Evolutionary conservation across 2,888 invertebrate species (phyloP).

Genomic region (Caenorhabditis virilis): DNA sequence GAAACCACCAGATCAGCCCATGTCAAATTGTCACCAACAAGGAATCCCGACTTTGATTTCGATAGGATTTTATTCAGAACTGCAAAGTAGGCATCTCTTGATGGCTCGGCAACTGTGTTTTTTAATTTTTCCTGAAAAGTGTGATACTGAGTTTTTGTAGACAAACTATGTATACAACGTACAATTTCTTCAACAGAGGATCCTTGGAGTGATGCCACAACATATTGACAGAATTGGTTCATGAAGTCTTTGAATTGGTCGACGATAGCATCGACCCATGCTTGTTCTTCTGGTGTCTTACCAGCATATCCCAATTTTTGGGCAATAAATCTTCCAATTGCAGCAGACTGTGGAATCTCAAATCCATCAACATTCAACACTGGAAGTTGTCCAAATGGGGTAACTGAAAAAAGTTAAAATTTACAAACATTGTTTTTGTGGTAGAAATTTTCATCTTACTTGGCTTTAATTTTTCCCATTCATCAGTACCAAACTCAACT

Average conservation of each 20-base stretch:
- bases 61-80: slow-evolving; percentile 20
- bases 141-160: background rate
- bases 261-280: slow-evolving; percentile 40
- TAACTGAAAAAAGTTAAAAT: slow-evolving; percentile 4
- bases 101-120: slow-evolving; percentile 22
- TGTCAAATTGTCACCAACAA: slow-evolving; percentile 26
- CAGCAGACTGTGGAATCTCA: too few species aligned
- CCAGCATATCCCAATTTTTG: slow-evolving; percentile 41
- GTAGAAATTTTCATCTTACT: background rate
- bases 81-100: slow-evolving; percentile 18
- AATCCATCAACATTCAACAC: too few species aligned
- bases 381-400: slow-evolving; percentile 45
- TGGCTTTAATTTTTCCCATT: slow-evolving; percentile 12
- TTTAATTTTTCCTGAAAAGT: slow-evolving; percentile 9
- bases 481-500: background rate
- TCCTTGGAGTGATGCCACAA: slow-evolving; percentile 20
- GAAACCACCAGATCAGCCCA: slow-evolving; percentile 34
- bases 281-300: slow-evolving; percentile 37
- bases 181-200: too few species aligned
- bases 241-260: slow-evolving; percentile 39
- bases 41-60: slow-evolving; percentile 25
- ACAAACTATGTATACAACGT: too few species aligned
- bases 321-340: too few species aligned
- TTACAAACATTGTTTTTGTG: background rate
- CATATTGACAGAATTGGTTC: slow-evolving; percentile 9